Evolutionary conservation across 2,797 vertebrate genomes (phyloP).

Genomic region (Scolopax rusticola): DNA sequence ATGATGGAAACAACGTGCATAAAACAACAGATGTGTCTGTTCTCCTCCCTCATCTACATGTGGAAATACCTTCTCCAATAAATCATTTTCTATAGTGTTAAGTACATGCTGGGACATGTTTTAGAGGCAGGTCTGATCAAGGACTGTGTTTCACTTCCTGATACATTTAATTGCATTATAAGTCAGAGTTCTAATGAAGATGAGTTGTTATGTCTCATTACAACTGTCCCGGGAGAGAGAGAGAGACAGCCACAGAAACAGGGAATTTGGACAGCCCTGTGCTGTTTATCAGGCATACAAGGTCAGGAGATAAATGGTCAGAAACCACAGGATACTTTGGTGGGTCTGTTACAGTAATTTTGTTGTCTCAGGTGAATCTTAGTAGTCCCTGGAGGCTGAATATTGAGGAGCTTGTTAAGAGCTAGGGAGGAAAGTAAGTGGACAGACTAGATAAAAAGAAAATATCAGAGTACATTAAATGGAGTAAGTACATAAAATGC

Average conservation of each 20-base stretch:
- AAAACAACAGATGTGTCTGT: not conserved
- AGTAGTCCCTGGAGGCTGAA: slow-evolving; percentile 27
- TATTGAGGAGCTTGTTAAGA: slow-evolving; percentile 65
- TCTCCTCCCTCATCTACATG: not conserved
- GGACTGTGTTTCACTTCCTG: slow-evolving; percentile 67
- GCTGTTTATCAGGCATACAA: slow-evolving; percentile 39
- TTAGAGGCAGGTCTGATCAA: slow-evolving; percentile 53
- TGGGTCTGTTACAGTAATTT: slow-evolving; percentile 34
- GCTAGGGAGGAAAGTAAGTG: not conserved
- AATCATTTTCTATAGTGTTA: slow-evolving; percentile 8
- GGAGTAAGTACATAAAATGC: slow-evolving; percentile 31
- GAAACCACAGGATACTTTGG: slow-evolving; percentile 31
- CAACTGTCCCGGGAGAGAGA: slow-evolving; percentile 48
- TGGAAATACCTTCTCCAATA: slow-evolving; percentile 15
- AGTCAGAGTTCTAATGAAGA: slow-evolving; percentile 76
- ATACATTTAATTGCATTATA: slow-evolving; percentile 75
- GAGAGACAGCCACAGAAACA: slow-evolving; percentile 15
- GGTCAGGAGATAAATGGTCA: slow-evolving; percentile 57
- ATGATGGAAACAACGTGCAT: not conserved
- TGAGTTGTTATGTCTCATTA: slow-evolving; percentile 62
- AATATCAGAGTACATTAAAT: slow-evolving; percentile 39
- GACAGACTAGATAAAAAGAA: slow-evolving; percentile 55
- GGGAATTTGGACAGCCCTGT: not conserved
- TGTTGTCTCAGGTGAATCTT: slow-evolving; percentile 37
- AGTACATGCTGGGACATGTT: slow-evolving; percentile 51